Conservation (phyloP, 1,140 invertebrate species). For the Bombus cullumanus region DNA sequence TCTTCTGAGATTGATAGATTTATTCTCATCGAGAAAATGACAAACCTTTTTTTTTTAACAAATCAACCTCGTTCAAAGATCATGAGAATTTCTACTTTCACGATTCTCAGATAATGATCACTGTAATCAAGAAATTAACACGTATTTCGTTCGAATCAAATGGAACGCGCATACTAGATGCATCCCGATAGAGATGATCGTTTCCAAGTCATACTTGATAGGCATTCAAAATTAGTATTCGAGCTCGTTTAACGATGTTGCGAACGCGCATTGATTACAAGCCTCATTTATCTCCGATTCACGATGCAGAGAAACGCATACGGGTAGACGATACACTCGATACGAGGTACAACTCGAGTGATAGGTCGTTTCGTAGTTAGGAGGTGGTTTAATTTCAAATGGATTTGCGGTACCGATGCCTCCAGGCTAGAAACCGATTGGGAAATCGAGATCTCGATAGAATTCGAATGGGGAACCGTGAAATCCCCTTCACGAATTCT, state of each 20-base stretch:
- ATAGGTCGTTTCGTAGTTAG: constrained; percentile 41
- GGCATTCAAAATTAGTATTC: neutral
- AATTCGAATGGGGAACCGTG: constrained; percentile 18
- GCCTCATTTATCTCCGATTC: constrained; percentile 7
- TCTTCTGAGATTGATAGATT: too few species aligned
- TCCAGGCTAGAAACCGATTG: constrained; percentile 9
- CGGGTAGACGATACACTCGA: neutral
- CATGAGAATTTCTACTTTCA: neutral
- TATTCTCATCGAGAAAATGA: too few species aligned
- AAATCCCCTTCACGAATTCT: neutral
- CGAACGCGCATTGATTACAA: constrained; percentile 1
- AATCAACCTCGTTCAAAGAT: too few species aligned
- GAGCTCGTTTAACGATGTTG: constrained; percentile 1
- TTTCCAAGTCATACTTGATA: constrained; percentile 4
- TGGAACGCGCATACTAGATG: neutral
- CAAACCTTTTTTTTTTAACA: too few species aligned
- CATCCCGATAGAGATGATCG: neutral
- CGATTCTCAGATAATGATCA: neutral
- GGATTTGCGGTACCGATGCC: constrained; percentile 11
- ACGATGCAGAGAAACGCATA: neutral
- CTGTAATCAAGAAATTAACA: neutral
- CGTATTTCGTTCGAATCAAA: neutral
- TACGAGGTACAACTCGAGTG: neutral
- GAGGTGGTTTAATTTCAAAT: constrained; percentile 51
- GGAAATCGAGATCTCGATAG: constrained; percentile 3